Evolutionary conservation across 1,140 invertebrate species (phyloP), one percentile per base, ranked within the genome.

Genomic region (Tenebrio molitor): DNA sequence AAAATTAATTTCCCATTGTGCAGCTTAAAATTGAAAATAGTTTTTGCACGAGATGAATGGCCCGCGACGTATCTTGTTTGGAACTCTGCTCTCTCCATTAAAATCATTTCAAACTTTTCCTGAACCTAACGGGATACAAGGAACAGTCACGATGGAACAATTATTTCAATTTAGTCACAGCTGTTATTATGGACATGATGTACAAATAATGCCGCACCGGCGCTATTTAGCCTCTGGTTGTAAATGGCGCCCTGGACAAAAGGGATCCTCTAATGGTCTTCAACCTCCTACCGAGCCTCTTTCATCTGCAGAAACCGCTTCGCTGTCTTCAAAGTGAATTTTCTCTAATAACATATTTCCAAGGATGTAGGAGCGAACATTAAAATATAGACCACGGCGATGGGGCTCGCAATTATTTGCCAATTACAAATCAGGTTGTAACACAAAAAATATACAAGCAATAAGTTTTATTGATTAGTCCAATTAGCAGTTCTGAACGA

Each of bases 221-320:
- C 33, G 36, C 39, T 66, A 64, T 63, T 71, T 71, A 46, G 69
- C 62, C 62, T 44, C 63, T 44, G 62, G 69, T 71, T 65, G 23
- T 71, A 71, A 71, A 71, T 65, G 69, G 69, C 69, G 69, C 69
- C 69, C 62, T 46, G 25, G 62, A 64, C 58, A 64, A 71, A 65
- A 29, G 62, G 33, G 69, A 71, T 46, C 62, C 41, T 71, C 69
- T 71, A 71, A 71, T 71, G 69, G 69, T 71, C 62, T 71, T 71
- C 69, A 71, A 50, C 69, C 62, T 71, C 69, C 69, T 46, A 65
- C 62, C 1, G 69, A 14, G 69, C 10, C 39, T 58, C 69, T 71
- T 71, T 71, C 63, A 71, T 71, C 69, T 63, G 42, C 62, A 44
- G 39, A 44, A 36, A 65, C 62, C 62, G 42, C 58, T 66, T 44